phyloP scores from a whole-genome alignment of 2,888 invertebrate genomes.

The Gymnoscelis rufifasciata region DNA sequence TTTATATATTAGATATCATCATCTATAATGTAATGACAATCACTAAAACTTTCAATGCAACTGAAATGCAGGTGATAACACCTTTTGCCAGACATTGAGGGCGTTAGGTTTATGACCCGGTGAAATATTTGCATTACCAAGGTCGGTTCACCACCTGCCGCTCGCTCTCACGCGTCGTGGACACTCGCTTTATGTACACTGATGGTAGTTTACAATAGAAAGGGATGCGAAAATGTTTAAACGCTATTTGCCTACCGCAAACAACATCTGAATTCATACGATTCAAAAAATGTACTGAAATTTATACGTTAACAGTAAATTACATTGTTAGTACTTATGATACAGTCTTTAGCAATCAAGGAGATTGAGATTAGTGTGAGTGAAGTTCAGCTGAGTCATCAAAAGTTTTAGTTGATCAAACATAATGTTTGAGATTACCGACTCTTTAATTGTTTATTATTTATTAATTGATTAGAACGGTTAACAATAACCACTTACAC shows the following conservation, averaged over 20 bases:
- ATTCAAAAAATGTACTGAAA: background rate
- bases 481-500: too few relatives aligned
- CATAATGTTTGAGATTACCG: background rate
- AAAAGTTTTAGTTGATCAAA: too few relatives aligned
- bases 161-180: slow-evolving; percentile 27
- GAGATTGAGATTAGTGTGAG: background rate
- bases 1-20: too few relatives aligned
- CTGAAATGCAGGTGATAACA: slow-evolving; percentile 18
- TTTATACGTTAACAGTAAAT: too few relatives aligned
- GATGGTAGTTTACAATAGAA: slow-evolving; percentile 21
- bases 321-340: too few relatives aligned
- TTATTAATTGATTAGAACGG: too few relatives aligned
- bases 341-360: too few relatives aligned
- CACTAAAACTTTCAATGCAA: background rate
- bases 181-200: slow-evolving; percentile 18
- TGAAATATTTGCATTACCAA: slow-evolving; percentile 56
- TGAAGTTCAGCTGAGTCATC: background rate
- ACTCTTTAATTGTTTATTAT: too few relatives aligned
- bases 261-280: slow-evolving; percentile 6
- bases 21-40: too few relatives aligned
- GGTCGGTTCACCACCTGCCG: slow-evolving; percentile 57
- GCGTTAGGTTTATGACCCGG: slow-evolving; percentile 53
- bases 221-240: slow-evolving; percentile 26
- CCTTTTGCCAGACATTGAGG: slow-evolving; percentile 33
- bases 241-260: slow-evolving; percentile 21